Evolutionary conservation across 1,140 invertebrate genomes (phyloP).

Genomic region (Bombyx mandarina): DNA sequence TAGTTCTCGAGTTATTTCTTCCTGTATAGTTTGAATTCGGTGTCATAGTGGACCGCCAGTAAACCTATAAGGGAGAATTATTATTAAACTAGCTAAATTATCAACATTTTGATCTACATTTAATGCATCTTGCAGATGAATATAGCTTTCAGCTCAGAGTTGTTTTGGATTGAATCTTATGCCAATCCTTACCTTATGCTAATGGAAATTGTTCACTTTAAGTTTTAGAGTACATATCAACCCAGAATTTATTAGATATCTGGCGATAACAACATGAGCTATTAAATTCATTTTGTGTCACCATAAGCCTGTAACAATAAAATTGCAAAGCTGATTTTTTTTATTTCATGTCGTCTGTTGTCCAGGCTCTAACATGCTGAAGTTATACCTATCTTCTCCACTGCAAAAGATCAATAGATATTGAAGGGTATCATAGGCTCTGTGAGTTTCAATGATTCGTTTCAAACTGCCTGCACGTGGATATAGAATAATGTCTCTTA

Average conservation of each 20-base stretch:
- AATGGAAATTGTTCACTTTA: constrained; percentile 21
- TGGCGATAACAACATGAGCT: constrained; percentile 13
- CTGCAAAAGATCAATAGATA: constrained; percentile 60
- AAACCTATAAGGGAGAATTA: constrained; percentile 17
- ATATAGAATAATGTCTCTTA: constrained; percentile 16
- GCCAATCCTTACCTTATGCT: neutral
- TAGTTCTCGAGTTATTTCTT: neutral
- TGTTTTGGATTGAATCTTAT: constrained; percentile 7
- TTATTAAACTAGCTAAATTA: constrained; percentile 11
- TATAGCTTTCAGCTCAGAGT: constrained; percentile 6
- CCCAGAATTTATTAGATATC: constrained; percentile 22
- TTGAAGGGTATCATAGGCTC: constrained; percentile 52
- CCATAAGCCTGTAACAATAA: constrained; percentile 14
- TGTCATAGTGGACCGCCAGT: constrained; percentile 43
- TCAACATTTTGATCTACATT: constrained; percentile 9
- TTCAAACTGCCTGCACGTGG: constrained; percentile 13
- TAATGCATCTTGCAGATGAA: constrained; percentile 11
- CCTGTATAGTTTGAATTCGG: constrained; percentile 46
- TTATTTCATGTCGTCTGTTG: constrained; percentile 13
- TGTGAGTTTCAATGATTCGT: constrained; percentile 37
- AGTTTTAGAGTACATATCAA: constrained; percentile 30
- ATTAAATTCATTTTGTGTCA: constrained; percentile 11
- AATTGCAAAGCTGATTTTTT: constrained; percentile 16
- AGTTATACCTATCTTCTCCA: constrained; percentile 53
- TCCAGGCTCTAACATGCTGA: constrained; percentile 19